Evolutionary conservation across 1,140 invertebrate genomes (phyloP).

Genomic region (Trachymyrmex cornetzi): DNA sequence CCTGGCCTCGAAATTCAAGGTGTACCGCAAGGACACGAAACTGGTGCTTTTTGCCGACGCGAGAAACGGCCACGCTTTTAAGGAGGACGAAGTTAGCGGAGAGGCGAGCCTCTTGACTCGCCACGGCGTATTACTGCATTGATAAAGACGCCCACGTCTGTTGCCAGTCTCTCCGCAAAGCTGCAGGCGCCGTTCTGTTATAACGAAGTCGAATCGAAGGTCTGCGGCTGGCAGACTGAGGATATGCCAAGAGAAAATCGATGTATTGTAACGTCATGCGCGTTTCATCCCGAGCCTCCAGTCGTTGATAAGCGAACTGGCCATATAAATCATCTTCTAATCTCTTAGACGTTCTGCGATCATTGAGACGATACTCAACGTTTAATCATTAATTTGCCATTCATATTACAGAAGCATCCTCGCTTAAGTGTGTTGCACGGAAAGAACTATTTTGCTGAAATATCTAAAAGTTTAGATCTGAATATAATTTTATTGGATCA

Average conservation of each 20-base stretch:
- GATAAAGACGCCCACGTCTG: constrained; percentile 81
- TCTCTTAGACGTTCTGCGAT: constrained; percentile 1
- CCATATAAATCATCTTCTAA: constrained; percentile 50
- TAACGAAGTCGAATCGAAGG: constrained; percentile 49
- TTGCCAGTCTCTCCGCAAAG: constrained; percentile 46
- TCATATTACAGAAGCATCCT: background rate
- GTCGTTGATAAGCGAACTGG: constrained; percentile 20
- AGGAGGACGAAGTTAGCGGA: constrained; percentile 21
- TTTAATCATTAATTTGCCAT: constrained; percentile 18
- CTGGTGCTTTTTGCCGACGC: constrained; percentile 67
- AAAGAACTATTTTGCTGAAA: no score
- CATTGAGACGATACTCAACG: background rate
- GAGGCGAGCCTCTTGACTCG: constrained; percentile 18
- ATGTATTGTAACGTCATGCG: constrained; percentile 54
- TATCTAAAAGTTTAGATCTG: no score
- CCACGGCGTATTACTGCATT: constrained; percentile 76
- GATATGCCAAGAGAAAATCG: constrained; percentile 31
- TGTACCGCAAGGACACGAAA: constrained; percentile 77
- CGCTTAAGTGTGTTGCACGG: background rate
- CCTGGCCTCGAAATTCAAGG: constrained; percentile 71
- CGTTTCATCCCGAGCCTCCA: constrained; percentile 21
- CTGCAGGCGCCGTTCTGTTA: constrained; percentile 59
- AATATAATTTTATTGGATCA: no score
- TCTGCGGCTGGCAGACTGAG: constrained; percentile 17
- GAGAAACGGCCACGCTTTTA: constrained; percentile 48